Percentiles rank a stretch among this genome's conserved stretches.
phyloP scores from a whole-genome alignment of 2,888 invertebrate genomes.

The Anodontia alba region DNA sequence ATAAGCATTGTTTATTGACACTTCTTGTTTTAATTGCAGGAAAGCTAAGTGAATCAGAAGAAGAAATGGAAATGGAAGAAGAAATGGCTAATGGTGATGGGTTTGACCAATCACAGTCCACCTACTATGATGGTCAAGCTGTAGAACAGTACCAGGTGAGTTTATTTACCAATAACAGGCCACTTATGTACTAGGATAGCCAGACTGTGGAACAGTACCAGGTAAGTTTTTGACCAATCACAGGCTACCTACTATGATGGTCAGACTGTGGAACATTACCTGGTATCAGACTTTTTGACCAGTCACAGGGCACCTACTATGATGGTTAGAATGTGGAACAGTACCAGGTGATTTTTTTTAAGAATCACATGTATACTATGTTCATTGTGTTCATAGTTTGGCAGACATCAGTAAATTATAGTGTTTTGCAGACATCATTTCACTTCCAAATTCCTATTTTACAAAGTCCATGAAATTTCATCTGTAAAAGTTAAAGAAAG shows the following conservation, averaged over 20 bases:
- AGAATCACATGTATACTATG: no score
- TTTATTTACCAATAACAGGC: background rate
- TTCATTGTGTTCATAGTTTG: no score
- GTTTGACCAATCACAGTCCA: background rate
- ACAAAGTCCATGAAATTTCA: no score
- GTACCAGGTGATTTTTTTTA: conserved; percentile 56
- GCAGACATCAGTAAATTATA: no score
- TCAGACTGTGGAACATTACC: conserved; percentile 54
- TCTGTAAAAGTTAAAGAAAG: no score
- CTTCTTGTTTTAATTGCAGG: conserved; percentile 37
- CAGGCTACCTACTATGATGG: background rate
- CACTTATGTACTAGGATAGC: background rate
- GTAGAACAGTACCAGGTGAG: conserved; percentile 59
- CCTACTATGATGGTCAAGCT: conserved; percentile 21
- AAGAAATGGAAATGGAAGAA: conserved; percentile 57
- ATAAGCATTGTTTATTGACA: no score
- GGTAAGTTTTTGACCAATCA: conserved; percentile 27
- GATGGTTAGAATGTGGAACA: conserved; percentile 43
- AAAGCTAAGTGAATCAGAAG: conserved; percentile 70
- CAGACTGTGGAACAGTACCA: conserved; percentile 57
- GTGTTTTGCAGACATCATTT: no score
- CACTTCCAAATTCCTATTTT: no score
- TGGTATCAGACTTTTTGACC: conserved; percentile 34
- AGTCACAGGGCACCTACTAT: background rate
- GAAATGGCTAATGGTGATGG: conserved; percentile 34